A percentile compares a stretch with the other conserved stretches of the same genome.
These are phyloP conservation scores for Agriopis aurantiaria DNA, from an alignment of 2,888 invertebrate species.

Conservation along the genomic window DNA sequence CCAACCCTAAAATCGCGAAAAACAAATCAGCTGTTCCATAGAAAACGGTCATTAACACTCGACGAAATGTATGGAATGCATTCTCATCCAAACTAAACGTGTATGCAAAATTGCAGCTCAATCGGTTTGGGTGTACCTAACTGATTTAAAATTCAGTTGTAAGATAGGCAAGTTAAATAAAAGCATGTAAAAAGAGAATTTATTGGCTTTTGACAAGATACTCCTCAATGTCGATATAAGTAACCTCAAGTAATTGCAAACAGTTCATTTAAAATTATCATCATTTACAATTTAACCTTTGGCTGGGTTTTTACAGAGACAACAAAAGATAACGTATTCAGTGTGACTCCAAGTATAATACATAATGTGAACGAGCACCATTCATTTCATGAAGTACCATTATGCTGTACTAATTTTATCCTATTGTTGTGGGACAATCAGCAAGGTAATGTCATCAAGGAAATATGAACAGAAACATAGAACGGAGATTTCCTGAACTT, in stretches of 20 bases:
- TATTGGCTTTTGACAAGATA: no score
- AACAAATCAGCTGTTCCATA: no score
- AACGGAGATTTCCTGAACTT: background rate
- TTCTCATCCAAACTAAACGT: no score
- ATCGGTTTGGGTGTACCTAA: no score
- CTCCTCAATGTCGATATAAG: background rate
- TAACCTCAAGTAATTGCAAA: background rate
- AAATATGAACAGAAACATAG: background rate
- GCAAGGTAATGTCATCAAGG: slow-evolving; percentile 5
- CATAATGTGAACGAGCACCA: background rate
- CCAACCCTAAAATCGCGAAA: no score
- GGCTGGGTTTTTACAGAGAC: background rate
- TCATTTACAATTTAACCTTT: background rate
- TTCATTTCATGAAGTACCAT: background rate
- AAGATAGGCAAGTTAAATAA: no score
- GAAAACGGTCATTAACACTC: no score
- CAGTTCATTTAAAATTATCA: background rate
- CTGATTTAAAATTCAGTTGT: no score
- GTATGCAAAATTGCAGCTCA: no score
- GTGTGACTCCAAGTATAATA: slow-evolving; percentile 2
- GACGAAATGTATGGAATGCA: no score
- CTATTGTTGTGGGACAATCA: slow-evolving; percentile 3
- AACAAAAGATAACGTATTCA: slow-evolving; percentile 4
- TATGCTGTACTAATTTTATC: background rate
- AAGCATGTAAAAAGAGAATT: background rate